Percentiles rank a stretch among this genome's conserved stretches.
phyloP scores from a whole-genome alignment of 2,888 invertebrate genomes.

The Galerucella nymphaeae region DNA sequence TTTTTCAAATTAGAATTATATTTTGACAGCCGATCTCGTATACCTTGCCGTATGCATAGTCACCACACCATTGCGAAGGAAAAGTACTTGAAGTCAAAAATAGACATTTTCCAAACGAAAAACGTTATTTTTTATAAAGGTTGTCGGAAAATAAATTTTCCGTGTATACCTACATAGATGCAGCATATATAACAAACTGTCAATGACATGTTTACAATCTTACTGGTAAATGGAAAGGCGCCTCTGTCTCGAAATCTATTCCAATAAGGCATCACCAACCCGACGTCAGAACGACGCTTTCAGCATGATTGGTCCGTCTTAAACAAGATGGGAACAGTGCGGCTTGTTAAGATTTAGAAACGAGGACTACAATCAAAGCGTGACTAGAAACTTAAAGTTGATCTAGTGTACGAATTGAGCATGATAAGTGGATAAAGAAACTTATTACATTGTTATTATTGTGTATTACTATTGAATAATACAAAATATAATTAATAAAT shows the following conservation, averaged over 20 bases:
- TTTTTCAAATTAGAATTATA: no score
- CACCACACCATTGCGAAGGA: no score
- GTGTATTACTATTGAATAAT: no score
- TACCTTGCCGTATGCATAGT: no score
- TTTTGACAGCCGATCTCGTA: no score
- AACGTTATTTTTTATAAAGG: no score
- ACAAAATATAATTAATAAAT: no score
- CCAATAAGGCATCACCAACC: conserved; percentile 3
- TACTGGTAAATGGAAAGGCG: background rate
- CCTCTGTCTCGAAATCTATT: background rate
- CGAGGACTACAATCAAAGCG: conserved; percentile 2
- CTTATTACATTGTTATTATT: background rate
- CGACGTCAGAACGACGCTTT: conserved; percentile 4
- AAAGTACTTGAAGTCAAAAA: no score
- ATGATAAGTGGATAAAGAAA: background rate
- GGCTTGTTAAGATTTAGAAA: conserved; percentile 11
- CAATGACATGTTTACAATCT: background rate
- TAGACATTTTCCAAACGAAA: no score
- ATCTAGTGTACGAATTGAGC: background rate
- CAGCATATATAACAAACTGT: background rate
- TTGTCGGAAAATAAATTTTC: background rate
- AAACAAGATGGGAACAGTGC: conserved; percentile 8
- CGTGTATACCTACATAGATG: background rate
- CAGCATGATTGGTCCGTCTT: conserved; percentile 7
- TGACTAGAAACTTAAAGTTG: background rate